These are phyloP conservation scores for Epirrhoe alternata DNA, from an alignment of 2,888 invertebrate genomes.

Conservation along the genomic window DNA sequence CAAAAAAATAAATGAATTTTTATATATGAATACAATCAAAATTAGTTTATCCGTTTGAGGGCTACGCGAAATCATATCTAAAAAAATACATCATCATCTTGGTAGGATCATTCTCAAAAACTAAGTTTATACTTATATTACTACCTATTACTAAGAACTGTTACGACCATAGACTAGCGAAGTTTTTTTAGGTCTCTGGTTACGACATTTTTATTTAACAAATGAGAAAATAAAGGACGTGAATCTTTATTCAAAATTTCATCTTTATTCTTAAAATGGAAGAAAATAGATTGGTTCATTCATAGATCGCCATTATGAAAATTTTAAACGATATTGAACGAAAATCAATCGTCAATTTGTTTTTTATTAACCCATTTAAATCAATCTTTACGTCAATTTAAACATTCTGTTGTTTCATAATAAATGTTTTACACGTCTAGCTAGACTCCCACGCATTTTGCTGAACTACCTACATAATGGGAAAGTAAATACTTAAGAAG, in stretches of 20 bases:
- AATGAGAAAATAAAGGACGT: neutral
- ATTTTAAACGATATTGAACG: neutral
- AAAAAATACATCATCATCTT: too few species aligned
- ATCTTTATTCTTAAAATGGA: neutral
- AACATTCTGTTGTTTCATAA: slow-evolving; percentile 25
- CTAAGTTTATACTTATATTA: too few species aligned
- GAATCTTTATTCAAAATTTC: too few species aligned
- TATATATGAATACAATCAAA: too few species aligned
- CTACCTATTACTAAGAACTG: too few species aligned
- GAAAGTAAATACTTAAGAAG: slow-evolving; percentile 27
- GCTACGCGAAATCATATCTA: too few species aligned
- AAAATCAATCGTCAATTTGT: neutral
- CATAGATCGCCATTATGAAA: neutral
- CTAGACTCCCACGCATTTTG: slow-evolving; percentile 27
- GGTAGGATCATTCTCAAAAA: too few species aligned
- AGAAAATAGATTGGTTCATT: neutral
- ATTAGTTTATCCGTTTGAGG: too few species aligned
- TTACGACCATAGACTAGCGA: too few species aligned
- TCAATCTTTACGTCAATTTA: slow-evolving; percentile 1
- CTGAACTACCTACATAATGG: slow-evolving; percentile 23
- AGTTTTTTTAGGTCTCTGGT: too few species aligned
- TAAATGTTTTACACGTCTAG: slow-evolving; percentile 20
- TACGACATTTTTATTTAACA: neutral
- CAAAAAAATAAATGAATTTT: too few species aligned
- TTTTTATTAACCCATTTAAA: slow-evolving; percentile 10